A percentile compares a stretch with the other conserved stretches of the same genome.
phyloP scores from a whole-genome alignment of 2,888 invertebrate genomes.

The Tachina lurida region DNA sequence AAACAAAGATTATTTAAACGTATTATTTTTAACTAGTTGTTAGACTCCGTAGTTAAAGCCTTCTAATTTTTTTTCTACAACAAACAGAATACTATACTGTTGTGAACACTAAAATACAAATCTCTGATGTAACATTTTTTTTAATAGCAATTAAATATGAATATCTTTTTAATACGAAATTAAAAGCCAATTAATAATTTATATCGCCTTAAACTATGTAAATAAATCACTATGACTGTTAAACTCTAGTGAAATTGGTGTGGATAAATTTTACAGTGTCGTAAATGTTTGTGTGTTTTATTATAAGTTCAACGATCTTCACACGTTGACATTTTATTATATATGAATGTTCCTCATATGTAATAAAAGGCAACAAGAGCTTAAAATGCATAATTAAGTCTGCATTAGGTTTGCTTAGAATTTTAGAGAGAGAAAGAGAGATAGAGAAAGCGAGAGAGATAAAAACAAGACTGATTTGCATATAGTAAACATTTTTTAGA shows the following conservation, averaged over 20 bases:
- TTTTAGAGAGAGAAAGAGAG: constrained; percentile 1
- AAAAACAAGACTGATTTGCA: constrained; percentile 37
- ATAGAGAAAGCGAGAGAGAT: not conserved
- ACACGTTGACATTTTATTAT: constrained; percentile 42
- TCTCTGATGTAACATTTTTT: too few species aligned
- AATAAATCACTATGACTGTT: constrained; percentile 52
- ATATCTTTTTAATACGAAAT: constrained; percentile 25
- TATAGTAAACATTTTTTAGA: constrained; percentile 50
- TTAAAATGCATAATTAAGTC: constrained; percentile 9
- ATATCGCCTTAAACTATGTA: constrained; percentile 16
- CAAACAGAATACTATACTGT: too few species aligned
- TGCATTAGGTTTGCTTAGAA: constrained; percentile 36
- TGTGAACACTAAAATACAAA: too few species aligned
- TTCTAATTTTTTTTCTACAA: too few species aligned
- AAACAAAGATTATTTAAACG: too few species aligned
- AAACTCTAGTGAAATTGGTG: constrained; percentile 7
- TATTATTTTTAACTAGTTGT: too few species aligned
- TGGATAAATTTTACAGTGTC: constrained; percentile 6
- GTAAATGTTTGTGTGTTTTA: not conserved
- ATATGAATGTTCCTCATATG: constrained; percentile 19
- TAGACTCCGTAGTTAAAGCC: too few species aligned
- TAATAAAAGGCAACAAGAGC: not conserved
- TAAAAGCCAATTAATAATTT: constrained; percentile 36
- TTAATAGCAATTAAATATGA: not conserved
- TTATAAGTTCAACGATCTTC: constrained; percentile 59